These are phyloP conservation scores for Deilephila porcellus DNA, from an alignment of 2,888 invertebrate genomes.

Conservation along the genomic window DNA sequence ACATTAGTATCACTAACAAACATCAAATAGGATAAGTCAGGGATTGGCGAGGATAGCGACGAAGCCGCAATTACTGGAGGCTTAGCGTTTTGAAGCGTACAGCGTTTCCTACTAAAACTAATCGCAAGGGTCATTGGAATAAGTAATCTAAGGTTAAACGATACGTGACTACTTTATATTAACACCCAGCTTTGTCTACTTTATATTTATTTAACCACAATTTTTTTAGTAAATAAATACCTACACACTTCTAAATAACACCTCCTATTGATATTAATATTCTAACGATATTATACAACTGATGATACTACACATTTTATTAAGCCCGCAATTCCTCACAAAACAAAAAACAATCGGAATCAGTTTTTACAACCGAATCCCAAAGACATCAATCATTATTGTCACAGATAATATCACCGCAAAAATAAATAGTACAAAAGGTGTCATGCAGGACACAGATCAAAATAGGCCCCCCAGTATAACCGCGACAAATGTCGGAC, in stretches of 20 bases:
- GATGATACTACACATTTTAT: not conserved
- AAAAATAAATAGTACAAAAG: conserved; percentile 21
- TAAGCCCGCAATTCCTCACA: not conserved
- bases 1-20: conserved; percentile 58
- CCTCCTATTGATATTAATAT: no score
- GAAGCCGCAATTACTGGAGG: conserved; percentile 79
- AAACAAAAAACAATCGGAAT: not conserved
- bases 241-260: no score
- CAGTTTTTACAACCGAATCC: not conserved
- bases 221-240: not conserved
- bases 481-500: conserved; percentile 48
- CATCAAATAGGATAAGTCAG: conserved; percentile 65
- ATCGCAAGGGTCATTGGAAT: conserved; percentile 69
- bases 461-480: conserved; percentile 20
- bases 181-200: conserved; percentile 5
- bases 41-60: conserved; percentile 66
- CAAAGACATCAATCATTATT: conserved; percentile 21
- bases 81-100: conserved; percentile 66
- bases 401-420: conserved; percentile 16
- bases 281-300: no score
- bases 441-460: conserved; percentile 21
- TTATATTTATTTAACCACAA: not conserved
- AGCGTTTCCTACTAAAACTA: conserved; percentile 59
- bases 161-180: conserved; percentile 60
- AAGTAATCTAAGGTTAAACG: conserved; percentile 68